phyloP scores from a whole-genome alignment of 2,113 vertebrate species.

The Forbesichthys agassizii region DNA sequence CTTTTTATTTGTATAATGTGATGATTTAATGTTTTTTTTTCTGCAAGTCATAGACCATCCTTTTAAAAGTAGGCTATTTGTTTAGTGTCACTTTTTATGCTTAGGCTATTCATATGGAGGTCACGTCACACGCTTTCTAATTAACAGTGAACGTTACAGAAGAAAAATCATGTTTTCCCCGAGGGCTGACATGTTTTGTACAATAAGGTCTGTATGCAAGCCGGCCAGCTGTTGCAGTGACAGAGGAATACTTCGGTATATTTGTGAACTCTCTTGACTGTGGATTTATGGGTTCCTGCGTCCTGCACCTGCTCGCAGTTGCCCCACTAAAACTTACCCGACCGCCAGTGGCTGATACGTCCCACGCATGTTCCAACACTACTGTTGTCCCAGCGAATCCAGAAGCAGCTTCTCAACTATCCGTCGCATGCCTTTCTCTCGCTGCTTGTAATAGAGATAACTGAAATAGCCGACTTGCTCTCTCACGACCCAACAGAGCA shows the following conservation, averaged over 20 bases:
- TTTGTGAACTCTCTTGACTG: conserved; percentile 40
- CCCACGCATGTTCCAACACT: conserved; percentile 3
- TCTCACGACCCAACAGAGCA: conserved; percentile 44
- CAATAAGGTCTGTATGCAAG: conserved; percentile 25
- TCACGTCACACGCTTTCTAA: not conserved
- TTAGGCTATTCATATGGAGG: not conserved
- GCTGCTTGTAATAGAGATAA: conserved; percentile 31
- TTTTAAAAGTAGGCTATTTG: not conserved
- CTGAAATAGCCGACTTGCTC: conserved; percentile 36
- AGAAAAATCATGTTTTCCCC: not conserved
- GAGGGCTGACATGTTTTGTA: conserved; percentile 22
- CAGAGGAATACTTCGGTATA: conserved; percentile 44
- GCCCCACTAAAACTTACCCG: conserved; percentile 38
- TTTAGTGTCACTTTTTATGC: not conserved
- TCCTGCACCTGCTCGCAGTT: not conserved
- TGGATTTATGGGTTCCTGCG: conserved; percentile 10
- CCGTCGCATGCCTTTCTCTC: not conserved
- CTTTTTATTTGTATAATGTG: too few relatives aligned
- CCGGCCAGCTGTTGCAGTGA: conserved; percentile 52
- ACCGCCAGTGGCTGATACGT: not conserved
- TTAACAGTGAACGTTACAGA: not conserved
- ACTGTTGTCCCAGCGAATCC: conserved; percentile 1
- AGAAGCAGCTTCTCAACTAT: conserved; percentile 18
- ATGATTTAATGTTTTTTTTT: too few relatives aligned
- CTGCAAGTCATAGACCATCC: not conserved